These are phyloP conservation scores for Selenia dentaria DNA, from an alignment of 2,888 invertebrate genomes.

Conservation along the genomic window DNA sequence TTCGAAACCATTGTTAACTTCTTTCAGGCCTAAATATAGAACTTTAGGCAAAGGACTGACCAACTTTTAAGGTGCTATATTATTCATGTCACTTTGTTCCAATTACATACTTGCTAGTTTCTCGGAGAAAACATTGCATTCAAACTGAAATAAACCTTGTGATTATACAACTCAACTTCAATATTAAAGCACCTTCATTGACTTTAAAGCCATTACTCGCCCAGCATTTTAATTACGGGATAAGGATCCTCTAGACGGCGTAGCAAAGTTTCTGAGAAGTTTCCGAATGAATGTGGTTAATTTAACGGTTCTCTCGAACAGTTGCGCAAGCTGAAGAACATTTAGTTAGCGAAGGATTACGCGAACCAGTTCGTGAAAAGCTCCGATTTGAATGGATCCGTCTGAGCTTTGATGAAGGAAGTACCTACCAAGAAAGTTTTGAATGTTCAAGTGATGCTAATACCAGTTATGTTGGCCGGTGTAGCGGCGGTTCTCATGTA, in stretches of 20 bases:
- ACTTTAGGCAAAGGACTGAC: slow-evolving; percentile 12
- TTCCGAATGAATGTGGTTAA: slow-evolving; percentile 70
- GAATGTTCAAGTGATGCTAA: slow-evolving; percentile 31
- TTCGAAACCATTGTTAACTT: slow-evolving; percentile 8
- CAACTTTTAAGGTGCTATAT: slow-evolving; percentile 12
- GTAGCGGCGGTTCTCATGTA: slow-evolving; percentile 49
- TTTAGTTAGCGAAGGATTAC: slow-evolving; percentile 49
- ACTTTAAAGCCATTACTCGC: slow-evolving; percentile 34
- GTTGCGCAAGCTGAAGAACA: slow-evolving; percentile 58
- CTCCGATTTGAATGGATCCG: slow-evolving; percentile 30
- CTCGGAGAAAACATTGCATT: slow-evolving; percentile 28
- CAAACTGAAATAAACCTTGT: slow-evolving; percentile 35
- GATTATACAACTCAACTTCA: slow-evolving; percentile 30
- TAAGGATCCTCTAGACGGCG: slow-evolving; percentile 49
- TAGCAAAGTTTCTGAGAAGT: slow-evolving; percentile 63
- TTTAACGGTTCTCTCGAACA: slow-evolving; percentile 62
- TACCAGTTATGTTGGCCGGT: slow-evolving; percentile 42
- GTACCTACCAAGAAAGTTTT: slow-evolving; percentile 12
- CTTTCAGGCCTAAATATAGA: slow-evolving; percentile 3
- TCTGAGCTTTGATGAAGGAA: slow-evolving; percentile 27
- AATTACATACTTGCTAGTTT: slow-evolving; percentile 39
- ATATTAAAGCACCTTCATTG: slow-evolving; percentile 18
- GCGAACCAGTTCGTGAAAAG: slow-evolving; percentile 30
- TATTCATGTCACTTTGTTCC: slow-evolving; percentile 35
- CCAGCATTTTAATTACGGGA: slow-evolving; percentile 50